Conservation (phyloP, 2,113 vertebrate species). For the Indicator indicator region DNA sequence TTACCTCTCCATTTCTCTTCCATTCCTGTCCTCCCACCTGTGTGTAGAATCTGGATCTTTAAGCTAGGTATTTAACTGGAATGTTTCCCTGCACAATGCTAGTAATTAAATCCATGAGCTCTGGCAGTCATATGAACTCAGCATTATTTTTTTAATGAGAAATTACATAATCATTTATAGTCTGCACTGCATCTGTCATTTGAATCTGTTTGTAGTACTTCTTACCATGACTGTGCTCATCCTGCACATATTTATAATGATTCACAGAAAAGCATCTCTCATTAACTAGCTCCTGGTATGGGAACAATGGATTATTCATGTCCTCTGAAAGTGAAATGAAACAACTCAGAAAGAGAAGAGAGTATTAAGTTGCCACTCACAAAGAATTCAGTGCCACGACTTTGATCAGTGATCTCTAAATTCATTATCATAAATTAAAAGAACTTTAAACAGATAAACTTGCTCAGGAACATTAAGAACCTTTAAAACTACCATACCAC, state of each 20-base stretch:
- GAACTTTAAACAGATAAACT: neutral
- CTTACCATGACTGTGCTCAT: neutral
- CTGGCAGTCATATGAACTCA: conserved; percentile 56
- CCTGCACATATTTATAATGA: neutral
- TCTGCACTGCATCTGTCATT: conserved; percentile 58
- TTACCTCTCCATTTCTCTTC: neutral
- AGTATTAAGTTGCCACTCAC: neutral
- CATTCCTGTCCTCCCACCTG: neutral
- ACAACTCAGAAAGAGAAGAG: neutral
- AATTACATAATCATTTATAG: conserved; percentile 37
- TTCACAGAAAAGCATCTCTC: neutral
- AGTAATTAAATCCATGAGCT: conserved; percentile 62
- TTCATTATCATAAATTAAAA: neutral
- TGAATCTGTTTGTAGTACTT: conserved; percentile 44
- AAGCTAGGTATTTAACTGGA: conserved; percentile 48
- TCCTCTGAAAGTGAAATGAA: neutral
- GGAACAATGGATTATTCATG: neutral
- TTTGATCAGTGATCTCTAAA: neutral
- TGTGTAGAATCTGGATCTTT: conserved; percentile 7
- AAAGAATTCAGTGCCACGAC: neutral
- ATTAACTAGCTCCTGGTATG: neutral
- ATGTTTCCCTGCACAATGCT: conserved; percentile 49
- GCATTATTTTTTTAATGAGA: conserved; percentile 50
- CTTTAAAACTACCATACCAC: neutral
- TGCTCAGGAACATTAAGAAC: neutral